A percentile compares a stretch with the other conserved stretches of the same genome.
Conservation (phyloP, 1,140 invertebrate species). For the Aphelinus atriplicis region DNA sequence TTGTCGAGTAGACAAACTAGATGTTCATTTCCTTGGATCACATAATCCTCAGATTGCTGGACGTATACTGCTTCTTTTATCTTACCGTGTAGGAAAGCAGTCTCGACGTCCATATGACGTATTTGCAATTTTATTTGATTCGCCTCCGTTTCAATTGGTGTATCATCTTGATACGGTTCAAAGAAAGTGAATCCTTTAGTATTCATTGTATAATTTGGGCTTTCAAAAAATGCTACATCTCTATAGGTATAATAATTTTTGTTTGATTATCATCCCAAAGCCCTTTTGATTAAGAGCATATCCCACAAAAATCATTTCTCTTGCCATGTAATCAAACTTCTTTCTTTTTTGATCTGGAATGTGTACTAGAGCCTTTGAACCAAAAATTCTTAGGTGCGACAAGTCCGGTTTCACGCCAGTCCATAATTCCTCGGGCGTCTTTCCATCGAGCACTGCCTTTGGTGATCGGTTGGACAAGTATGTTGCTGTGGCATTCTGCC, state of each 20-base stretch:
- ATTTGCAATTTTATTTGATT: not conserved
- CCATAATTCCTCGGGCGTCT: not conserved
- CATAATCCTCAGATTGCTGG: not conserved
- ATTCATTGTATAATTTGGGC: not conserved
- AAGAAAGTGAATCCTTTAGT: no score
- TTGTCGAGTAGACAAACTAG: not conserved
- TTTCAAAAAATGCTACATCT: not conserved
- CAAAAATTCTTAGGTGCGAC: constrained; percentile 2
- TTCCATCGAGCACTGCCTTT: not conserved
- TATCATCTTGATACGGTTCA: not conserved
- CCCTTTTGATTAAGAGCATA: not conserved
- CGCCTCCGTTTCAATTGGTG: not conserved
- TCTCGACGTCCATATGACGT: not conserved
- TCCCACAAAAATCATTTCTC: not conserved
- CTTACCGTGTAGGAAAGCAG: not conserved
- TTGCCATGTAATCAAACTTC: not conserved
- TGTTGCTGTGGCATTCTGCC: constrained; percentile 1
- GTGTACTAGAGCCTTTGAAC: not conserved
- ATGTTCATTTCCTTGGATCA: not conserved
- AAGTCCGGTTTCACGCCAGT: not conserved
- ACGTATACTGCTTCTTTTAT: not conserved
- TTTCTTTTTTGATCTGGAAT: not conserved
- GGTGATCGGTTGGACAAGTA: constrained; percentile 1
- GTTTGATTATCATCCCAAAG: not conserved
- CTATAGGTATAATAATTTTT: not conserved